A percentile compares a stretch with the other conserved stretches of the same genome.
Evolutionary conservation across 1,140 invertebrate genomes (phyloP).

Genomic region (Cylas formicarius): DNA sequence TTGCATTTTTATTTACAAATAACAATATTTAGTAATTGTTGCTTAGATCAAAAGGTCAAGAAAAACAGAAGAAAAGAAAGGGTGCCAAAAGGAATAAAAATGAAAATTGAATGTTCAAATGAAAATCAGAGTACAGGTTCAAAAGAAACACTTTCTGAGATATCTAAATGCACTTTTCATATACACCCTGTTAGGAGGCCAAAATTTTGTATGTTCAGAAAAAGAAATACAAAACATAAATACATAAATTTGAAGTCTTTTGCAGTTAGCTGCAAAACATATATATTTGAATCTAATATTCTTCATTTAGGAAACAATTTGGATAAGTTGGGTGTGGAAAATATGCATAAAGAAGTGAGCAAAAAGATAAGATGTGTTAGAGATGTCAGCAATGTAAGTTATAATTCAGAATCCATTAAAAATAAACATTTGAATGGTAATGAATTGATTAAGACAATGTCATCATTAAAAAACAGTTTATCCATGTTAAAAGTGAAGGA

Average conservation of each 20-base stretch:
- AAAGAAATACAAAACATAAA: constrained; percentile 16
- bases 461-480: not conserved
- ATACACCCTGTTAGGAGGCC: constrained; percentile 13
- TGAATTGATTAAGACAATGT: not conserved
- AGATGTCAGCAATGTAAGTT: not conserved
- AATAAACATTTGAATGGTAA: not conserved
- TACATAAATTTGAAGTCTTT: constrained; percentile 26
- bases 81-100: constrained; percentile 3
- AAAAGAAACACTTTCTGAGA: too few relatives aligned
- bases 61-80: not conserved
- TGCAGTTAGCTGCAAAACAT: constrained; percentile 4
- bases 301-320: not conserved
- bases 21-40: not conserved
- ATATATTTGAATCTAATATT: constrained; percentile 14
- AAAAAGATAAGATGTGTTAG: constrained; percentile 1
- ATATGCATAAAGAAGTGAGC: too few relatives aligned
- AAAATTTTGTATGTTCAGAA: constrained; percentile 10
- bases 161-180: constrained; percentile 5
- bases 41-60: not conserved
- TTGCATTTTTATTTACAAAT: too few relatives aligned
- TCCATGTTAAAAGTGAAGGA: not conserved
- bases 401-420: not conserved
- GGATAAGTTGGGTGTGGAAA: too few relatives aligned
- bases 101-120: not conserved
- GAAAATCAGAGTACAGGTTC: not conserved